Evolutionary conservation across 2,888 invertebrate genomes (phyloP).

Genomic region (Rhamnusium bicolor): DNA sequence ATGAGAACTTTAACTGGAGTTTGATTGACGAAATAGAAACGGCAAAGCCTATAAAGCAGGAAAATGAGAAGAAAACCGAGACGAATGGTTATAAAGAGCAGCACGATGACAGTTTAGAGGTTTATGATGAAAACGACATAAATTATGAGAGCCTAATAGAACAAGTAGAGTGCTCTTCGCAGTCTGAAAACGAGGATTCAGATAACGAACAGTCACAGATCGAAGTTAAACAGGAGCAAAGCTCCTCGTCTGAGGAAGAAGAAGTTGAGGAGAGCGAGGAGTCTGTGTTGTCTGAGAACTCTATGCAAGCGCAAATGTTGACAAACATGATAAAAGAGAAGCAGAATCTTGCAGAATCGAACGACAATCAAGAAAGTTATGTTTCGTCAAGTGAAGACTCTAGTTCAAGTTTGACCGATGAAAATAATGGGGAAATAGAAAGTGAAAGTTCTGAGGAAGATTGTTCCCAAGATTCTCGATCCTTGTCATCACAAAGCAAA

Average conservation of each 20-base stretch:
- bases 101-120: conserved; percentile 55
- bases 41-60: conserved; percentile 54
- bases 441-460: conserved; percentile 43
- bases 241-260: conserved; percentile 44
- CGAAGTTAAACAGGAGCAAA: conserved; percentile 34
- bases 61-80: conserved; percentile 32
- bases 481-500: conserved; percentile 46
- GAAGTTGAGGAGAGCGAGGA: conserved; percentile 50
- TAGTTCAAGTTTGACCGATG: conserved; percentile 43
- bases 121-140: conserved; percentile 54
- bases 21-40: conserved; percentile 56
- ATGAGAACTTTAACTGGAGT: conserved; percentile 71
- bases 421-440: conserved; percentile 32
- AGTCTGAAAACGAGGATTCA: conserved; percentile 50
- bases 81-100: conserved; percentile 47
- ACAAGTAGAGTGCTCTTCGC: conserved; percentile 60
- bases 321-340: conserved; percentile 32
- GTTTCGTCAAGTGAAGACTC: conserved; percentile 44
- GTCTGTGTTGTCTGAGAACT: conserved; percentile 32
- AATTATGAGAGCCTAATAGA: conserved; percentile 68
- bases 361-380: conserved; percentile 17
- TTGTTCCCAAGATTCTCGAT: conserved; percentile 41
- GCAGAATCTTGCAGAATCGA: background rate
- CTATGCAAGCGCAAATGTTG: conserved; percentile 32
- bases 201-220: conserved; percentile 36